Evolutionary conservation across 1,140 invertebrate genomes (phyloP), one percentile per base, ranked within the genome.

Genomic region (Homarus americanus): DNA sequence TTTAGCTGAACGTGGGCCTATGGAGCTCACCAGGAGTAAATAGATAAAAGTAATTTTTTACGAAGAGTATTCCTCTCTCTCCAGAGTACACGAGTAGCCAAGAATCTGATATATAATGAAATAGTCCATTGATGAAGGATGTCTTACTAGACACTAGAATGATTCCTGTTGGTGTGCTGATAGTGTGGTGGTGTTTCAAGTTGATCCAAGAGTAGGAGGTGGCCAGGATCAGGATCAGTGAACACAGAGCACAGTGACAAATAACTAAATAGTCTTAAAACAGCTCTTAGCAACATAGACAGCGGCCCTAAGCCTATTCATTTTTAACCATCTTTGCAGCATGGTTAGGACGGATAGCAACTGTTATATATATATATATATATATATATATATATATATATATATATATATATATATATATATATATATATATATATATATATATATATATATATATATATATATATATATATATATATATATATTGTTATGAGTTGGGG

Each of bases 361-460:
- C n/a, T n/a, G n/a, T n/a, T n/a, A n/a, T n/a, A n/a, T n/a, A n/a
- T n/a, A n/a, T n/a, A n/a, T 73, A 73, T 73, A 36, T 36, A 36
- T 78, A 78, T 78, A 78, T 78, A 78, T 36, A 78, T 10, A 7
- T 10, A 36, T 4, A 78, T 10, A 78, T 78, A 78, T 36, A 78
- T 36, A 10, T 78, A 10, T 78, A 10, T 78, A 10, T 78, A 78
- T 78, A 78, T 78, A 78, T 78, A 78, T 78, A 78, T 78, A 78
- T 78, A 78, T 78, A 78, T 78, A 78, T 78, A 78, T 78, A 78
- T 78, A 78, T 78, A 78, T 78, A 78, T 78, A 78, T 78, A 78
- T 78, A 78, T 78, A 78, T 78, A 36, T 78, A 78, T 78, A 78
- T 78, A 78, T 78, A 36, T 36, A 78, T 78, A 73, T 73, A 73